These are phyloP conservation scores for Tridacna crocea DNA, from an alignment of 2,888 invertebrate species.

Conservation along the genomic window DNA sequence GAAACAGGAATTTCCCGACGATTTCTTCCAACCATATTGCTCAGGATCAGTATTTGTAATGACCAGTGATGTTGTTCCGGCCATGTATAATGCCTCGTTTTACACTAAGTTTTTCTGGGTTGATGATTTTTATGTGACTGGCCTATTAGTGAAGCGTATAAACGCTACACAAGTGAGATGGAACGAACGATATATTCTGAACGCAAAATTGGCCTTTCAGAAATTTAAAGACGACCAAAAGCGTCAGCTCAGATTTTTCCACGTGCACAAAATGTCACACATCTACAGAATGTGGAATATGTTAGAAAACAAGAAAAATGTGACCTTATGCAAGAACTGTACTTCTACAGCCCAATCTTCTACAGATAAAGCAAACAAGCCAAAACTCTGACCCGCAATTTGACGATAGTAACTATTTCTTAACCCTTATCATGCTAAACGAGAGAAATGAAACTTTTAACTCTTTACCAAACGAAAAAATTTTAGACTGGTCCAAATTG, in stretches of 20 bases:
- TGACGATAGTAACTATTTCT: not conserved
- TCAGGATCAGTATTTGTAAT: constrained; percentile 86
- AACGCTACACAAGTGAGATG: constrained; percentile 74
- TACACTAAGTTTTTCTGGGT: constrained; percentile 93
- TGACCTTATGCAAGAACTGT: constrained; percentile 40
- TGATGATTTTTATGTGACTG: constrained; percentile 94
- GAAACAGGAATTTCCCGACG: constrained; percentile 81
- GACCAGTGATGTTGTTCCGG: constrained; percentile 87
- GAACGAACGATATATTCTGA: constrained; percentile 79
- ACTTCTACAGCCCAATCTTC: constrained; percentile 18
- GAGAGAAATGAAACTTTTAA: no score
- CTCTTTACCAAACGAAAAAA: no score
- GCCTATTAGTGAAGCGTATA: constrained; percentile 87
- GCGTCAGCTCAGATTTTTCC: constrained; percentile 78
- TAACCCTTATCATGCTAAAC: not conserved
- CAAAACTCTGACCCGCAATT: not conserved
- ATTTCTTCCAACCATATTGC: constrained; percentile 84
- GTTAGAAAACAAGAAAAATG: constrained; percentile 52
- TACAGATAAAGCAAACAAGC: not conserved
- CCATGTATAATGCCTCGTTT: constrained; percentile 87
- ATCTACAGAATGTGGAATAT: constrained; percentile 77
- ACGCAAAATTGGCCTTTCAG: constrained; percentile 73
- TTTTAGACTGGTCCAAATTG: no score
- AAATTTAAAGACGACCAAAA: constrained; percentile 74
- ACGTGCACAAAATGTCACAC: constrained; percentile 78